Conservation (phyloP, 37 sponge, comb jelly and placozoan genomes). For the Geodia barretti region DNA sequence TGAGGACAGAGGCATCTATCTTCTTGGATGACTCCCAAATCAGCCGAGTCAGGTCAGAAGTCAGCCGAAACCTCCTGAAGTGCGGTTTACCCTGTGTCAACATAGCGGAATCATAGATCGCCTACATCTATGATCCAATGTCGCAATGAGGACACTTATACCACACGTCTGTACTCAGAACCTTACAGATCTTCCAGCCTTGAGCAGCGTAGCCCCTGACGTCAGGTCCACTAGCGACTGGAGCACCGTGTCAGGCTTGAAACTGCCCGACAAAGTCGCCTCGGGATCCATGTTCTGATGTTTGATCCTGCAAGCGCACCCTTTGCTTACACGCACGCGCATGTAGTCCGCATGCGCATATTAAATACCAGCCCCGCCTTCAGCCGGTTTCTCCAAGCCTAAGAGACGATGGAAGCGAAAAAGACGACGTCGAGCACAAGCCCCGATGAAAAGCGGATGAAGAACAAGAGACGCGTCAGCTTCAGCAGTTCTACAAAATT, state of each 20-base stretch:
- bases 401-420: too few species aligned
- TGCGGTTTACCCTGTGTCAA: conserved; percentile 74
- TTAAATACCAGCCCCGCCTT: not conserved
- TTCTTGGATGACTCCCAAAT: conserved; percentile 79
- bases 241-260: conserved; percentile 5
- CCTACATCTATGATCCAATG: too few species aligned
- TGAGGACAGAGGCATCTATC: conserved; percentile 68
- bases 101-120: too few species aligned
- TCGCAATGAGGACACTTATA: too few species aligned
- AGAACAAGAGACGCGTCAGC: not conserved
- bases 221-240: conserved; percentile 42
- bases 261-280: not conserved
- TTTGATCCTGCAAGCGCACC: too few species aligned
- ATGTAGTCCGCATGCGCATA: too few species aligned
- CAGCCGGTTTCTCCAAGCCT: too few species aligned
- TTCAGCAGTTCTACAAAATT: not conserved
- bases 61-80: conserved; percentile 76
- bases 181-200: conserved; percentile 77
- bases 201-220: conserved; percentile 70
- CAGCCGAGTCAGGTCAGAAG: conserved; percentile 74
- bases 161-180: too few species aligned
- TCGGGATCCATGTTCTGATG: not conserved
- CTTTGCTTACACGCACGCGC: too few species aligned
- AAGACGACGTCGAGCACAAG: too few species aligned
- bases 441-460: not conserved